Evolutionary conservation across 2,797 vertebrate genomes (phyloP).

Genomic region (Antrozous pallidus): DNA sequence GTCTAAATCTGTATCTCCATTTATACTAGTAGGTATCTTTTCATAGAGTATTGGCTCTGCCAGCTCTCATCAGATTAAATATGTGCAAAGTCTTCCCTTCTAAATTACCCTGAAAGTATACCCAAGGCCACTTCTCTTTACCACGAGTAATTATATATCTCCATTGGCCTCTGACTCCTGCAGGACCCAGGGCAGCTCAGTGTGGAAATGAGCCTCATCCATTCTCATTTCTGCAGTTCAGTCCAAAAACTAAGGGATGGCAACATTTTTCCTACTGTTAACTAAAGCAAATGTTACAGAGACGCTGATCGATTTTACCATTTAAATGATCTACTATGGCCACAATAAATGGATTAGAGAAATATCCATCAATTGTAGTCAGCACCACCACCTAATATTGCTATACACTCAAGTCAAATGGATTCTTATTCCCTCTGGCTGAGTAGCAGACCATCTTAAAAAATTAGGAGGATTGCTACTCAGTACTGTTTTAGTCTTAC

Average conservation of each 20-base stretch:
- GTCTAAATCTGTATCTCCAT: slow-evolving; percentile 71
- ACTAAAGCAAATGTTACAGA: slow-evolving; percentile 49
- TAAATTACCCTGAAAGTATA: slow-evolving; percentile 63
- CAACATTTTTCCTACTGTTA: slow-evolving; percentile 67
- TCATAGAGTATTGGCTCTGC: slow-evolving; percentile 47
- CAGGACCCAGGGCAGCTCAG: slow-evolving; percentile 72
- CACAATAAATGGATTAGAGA: slow-evolving; percentile 24
- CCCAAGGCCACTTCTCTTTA: slow-evolving; percentile 76
- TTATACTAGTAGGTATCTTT: slow-evolving; percentile 74
- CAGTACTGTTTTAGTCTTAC: not conserved
- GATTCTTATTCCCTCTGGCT: not conserved
- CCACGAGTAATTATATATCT: slow-evolving; percentile 80
- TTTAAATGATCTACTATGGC: not conserved
- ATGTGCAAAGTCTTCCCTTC: slow-evolving; percentile 75
- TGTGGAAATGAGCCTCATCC: slow-evolving; percentile 81
- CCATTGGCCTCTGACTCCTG: slow-evolving; percentile 79
- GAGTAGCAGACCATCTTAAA: not conserved
- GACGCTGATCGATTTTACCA: slow-evolving; percentile 56
- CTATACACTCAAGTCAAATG: not conserved
- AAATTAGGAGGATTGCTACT: not conserved
- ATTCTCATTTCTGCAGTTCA: slow-evolving; percentile 75
- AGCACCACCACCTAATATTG: not conserved
- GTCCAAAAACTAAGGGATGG: slow-evolving; percentile 64
- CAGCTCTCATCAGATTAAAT: slow-evolving; percentile 67
- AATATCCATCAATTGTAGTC: not conserved